Evolutionary conservation across 2,113 vertebrate genomes (phyloP), one percentile per base, ranked within the genome.

Genomic region (Leucosticte australis): DNA sequence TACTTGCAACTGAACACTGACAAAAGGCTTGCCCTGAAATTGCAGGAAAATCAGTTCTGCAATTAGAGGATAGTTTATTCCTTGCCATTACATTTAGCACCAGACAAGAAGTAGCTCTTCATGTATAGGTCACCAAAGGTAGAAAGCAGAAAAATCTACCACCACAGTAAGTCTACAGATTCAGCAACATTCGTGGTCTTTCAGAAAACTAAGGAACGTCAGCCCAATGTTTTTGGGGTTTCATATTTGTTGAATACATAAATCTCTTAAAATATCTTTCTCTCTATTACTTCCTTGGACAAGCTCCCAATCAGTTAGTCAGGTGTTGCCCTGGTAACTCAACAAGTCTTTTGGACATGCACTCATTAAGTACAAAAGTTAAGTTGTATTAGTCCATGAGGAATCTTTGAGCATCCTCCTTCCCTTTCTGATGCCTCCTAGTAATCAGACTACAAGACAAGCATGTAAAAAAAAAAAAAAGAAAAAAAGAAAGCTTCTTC

Each of bases 31-130:
- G 11, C 4, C 28, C 27, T 83, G 27, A 16, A 88, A 77, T 53
- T 89, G 76, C 9, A 49, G 57, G 74, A 73, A 96, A 96, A 97
- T 57, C 33, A 84, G 39, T 62, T 50, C 24, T 59, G 55, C 74
- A 96, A 67, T 73, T 68, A 74, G 60, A 73, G 47, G 39, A 71
- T 74, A 94, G 70, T 65, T 76, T 94, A 92, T 65, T 92, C 74
- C 62, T 55, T 15, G 26, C 81, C 65, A 77, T 64, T 94, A 31
- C 52, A 69, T 73, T 87, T 92, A 91, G 37, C 70, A 78, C 75
- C 90, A 65, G 31, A 59, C 23, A 91, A 52, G 50, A 63, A 90
- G 18, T 20, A 80, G 18, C 4, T 96, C 33, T 94, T 97, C 87
- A 82, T 67, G 64, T 67, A 50, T 13, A 83, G 69, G 71, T 86